phyloP scores from a whole-genome alignment of 2,113 vertebrate genomes.

The Podiceps cristatus region DNA sequence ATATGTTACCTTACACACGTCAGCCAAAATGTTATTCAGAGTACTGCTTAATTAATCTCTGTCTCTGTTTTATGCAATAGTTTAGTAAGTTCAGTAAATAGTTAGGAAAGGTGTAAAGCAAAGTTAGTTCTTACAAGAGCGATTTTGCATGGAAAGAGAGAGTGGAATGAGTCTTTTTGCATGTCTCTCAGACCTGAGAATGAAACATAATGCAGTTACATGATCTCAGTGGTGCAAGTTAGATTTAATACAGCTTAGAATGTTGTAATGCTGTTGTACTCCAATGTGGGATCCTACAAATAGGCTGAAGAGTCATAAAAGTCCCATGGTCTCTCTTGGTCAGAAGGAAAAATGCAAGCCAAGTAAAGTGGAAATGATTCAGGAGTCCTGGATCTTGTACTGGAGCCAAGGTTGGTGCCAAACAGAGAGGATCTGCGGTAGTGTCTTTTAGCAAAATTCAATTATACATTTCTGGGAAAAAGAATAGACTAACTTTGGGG shows the following conservation, averaged over 20 bases:
- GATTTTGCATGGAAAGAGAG: neutral
- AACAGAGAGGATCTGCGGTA: neutral
- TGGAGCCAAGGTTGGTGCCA: neutral
- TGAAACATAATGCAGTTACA: accelerated
- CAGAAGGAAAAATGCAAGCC: neutral
- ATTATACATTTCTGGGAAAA: neutral
- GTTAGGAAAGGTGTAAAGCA: neutral
- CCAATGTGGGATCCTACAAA: neutral
- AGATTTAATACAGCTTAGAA: neutral
- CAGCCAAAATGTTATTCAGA: neutral
- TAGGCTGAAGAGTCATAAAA: neutral
- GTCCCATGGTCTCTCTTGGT: neutral
- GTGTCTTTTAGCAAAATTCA: neutral
- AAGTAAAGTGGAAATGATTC: neutral
- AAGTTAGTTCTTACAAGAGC: neutral
- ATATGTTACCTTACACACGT: neutral
- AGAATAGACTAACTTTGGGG: neutral
- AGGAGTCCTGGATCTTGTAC: neutral
- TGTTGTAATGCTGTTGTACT: neutral
- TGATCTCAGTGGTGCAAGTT: neutral
- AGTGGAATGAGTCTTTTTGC: neutral
- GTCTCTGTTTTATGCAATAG: neutral
- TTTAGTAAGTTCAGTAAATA: neutral
- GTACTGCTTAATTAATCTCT: neutral
- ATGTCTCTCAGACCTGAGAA: neutral